These are phyloP conservation scores for Colinus virginianus DNA, from an alignment of 2,113 vertebrate species.

Conservation along the genomic window DNA sequence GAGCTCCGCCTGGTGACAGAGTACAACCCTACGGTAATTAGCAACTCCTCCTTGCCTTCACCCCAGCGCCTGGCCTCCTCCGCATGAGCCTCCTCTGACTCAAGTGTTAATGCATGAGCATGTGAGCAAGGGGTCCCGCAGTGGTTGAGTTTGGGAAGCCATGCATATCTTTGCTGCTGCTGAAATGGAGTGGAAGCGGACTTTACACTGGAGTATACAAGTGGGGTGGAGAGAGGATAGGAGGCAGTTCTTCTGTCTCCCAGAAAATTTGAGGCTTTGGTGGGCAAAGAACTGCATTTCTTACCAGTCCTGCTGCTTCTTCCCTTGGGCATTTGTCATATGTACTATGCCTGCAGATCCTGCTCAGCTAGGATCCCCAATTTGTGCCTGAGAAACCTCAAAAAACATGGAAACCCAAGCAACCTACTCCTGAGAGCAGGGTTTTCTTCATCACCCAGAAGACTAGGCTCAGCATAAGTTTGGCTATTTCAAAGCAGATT, in stretches of 20 bases:
- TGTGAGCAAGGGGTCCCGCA: not conserved
- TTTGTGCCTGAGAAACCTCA: not conserved
- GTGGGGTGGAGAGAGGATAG: not conserved
- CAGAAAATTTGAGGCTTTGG: not conserved
- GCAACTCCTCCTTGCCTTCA: not conserved
- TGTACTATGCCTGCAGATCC: not conserved
- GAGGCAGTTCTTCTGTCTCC: not conserved
- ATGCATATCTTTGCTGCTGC: not conserved
- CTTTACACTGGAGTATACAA: accelerated
- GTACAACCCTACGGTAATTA: slow-evolving; percentile 88
- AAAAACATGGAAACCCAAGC: not conserved
- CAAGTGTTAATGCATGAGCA: not conserved
- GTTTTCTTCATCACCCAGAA: not conserved
- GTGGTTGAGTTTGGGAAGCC: accelerated
- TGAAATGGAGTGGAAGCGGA: accelerated
- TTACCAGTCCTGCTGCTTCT: not conserved
- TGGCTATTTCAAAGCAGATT: not conserved
- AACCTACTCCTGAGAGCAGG: not conserved
- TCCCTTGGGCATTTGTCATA: not conserved
- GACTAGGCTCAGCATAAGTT: not conserved
- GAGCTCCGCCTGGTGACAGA: slow-evolving; percentile 89
- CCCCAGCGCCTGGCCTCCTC: not conserved
- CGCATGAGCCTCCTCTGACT: not conserved
- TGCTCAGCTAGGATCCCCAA: not conserved
- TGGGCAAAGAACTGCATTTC: not conserved